Evolutionary conservation across 1,140 invertebrate species (phyloP).

Genomic region (Papilio aristodemus): DNA sequence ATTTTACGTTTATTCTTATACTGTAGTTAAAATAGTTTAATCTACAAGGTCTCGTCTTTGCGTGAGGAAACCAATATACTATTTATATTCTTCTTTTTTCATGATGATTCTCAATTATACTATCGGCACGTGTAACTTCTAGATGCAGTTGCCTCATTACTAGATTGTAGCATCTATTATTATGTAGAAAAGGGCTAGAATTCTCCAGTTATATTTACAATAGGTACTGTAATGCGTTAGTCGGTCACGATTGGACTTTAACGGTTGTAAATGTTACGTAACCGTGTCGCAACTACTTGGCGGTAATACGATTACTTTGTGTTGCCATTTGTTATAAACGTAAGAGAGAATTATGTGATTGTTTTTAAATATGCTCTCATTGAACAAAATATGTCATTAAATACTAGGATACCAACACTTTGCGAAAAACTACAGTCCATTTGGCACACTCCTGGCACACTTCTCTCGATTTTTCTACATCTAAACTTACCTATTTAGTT

Average conservation of each 20-base stretch:
- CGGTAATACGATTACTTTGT: neutral
- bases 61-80: neutral
- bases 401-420: too few species aligned
- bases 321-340: neutral
- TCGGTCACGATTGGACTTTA: conserved; percentile 22
- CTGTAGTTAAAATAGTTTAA: neutral
- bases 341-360: neutral
- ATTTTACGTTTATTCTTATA: neutral
- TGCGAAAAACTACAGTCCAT: too few species aligned
- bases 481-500: too few species aligned
- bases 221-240: conserved; percentile 2
- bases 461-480: too few species aligned
- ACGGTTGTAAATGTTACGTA: conserved; percentile 11
- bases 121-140: conserved; percentile 24
- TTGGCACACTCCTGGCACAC: too few species aligned
- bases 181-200: conserved; percentile 1
- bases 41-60: neutral
- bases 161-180: conserved; percentile 13
- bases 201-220: conserved; percentile 1
- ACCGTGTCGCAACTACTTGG: neutral
- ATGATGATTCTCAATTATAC: conserved; percentile 20
- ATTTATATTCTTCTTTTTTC: conserved; percentile 7
- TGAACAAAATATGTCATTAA: neutral
- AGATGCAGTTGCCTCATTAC: neutral
- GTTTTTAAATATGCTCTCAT: neutral